Conservation (phyloP, 2,113 vertebrate genomes). For the Gambusia holbrooki region DNA sequence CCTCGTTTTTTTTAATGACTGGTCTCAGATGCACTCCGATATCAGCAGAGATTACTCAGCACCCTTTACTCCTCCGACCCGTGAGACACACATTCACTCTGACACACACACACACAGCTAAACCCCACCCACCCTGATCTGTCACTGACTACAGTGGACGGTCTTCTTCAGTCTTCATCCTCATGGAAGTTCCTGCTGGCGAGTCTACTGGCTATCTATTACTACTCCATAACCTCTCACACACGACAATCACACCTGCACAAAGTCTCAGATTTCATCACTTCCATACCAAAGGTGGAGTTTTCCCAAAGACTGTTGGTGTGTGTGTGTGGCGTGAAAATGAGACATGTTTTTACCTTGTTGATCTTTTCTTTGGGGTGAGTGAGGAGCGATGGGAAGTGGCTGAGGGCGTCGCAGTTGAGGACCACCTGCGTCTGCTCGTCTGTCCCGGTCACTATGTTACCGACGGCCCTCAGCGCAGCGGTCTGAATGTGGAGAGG, state of each 20-base stretch:
- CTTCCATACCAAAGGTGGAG: constrained; percentile 73
- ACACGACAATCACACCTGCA: constrained; percentile 70
- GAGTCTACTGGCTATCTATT: constrained; percentile 9
- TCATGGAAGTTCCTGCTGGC: constrained; percentile 12
- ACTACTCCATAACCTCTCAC: constrained; percentile 34
- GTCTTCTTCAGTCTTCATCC: constrained; percentile 55
- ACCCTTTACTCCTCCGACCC: constrained; percentile 81
- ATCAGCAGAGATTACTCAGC: constrained; percentile 85
- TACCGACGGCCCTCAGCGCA: constrained; percentile 94
- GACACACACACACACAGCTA: constrained; percentile 23
- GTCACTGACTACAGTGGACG: constrained; percentile 7
- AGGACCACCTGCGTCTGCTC: constrained; percentile 98
- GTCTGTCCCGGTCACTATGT: constrained; percentile 98
- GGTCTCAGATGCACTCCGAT: constrained; percentile 94
- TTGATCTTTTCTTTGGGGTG: constrained; percentile 99
- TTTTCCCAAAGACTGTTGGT: not conserved
- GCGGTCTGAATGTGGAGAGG: constrained; percentile 84
- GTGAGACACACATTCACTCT: constrained; percentile 26
- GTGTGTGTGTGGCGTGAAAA: not conserved
- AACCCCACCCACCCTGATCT: not conserved
- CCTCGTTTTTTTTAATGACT: constrained; percentile 75
- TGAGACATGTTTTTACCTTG: constrained; percentile 82
- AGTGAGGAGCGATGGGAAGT: constrained; percentile 95
- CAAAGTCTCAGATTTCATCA: constrained; percentile 88
- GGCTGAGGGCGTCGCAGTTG: constrained; percentile 95